A percentile compares a stretch with the other conserved stretches of the same genome.
These are phyloP conservation scores for Caenorhabditis sp. DNA, from an alignment of 2,888 invertebrate species.

Conservation along the genomic window DNA sequence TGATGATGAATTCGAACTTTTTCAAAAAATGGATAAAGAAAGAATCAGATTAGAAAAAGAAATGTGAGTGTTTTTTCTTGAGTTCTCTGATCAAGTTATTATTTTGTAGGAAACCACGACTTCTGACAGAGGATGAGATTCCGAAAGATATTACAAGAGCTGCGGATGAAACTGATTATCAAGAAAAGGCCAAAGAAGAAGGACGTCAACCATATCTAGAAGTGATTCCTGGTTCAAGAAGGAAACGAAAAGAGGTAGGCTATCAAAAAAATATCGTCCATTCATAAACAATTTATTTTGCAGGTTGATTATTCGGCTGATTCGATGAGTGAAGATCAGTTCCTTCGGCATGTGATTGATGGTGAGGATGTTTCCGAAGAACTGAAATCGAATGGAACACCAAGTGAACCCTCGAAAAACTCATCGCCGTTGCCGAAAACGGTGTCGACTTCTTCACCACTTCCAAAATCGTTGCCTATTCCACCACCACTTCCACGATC, in stretches of 20 bases:
- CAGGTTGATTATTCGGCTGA: slow-evolving; percentile 45
- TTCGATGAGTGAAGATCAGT: slow-evolving; percentile 37
- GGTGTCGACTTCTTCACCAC: background rate
- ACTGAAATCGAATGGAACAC: slow-evolving; percentile 4
- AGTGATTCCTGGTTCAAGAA: slow-evolving; percentile 22
- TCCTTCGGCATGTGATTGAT: slow-evolving; percentile 27
- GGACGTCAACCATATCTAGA: slow-evolving; percentile 18
- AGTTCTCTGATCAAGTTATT: background rate
- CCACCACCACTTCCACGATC: background rate
- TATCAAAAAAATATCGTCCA: background rate
- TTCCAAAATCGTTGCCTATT: background rate
- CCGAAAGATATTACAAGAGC: slow-evolving; percentile 82
- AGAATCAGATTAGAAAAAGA: background rate
- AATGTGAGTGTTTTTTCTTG: no score
- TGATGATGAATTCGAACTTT: slow-evolving; percentile 31
- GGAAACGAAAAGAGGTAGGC: slow-evolving; percentile 31
- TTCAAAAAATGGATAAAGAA: slow-evolving; percentile 78
- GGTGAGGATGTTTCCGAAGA: slow-evolving; percentile 36
- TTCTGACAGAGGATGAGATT: slow-evolving; percentile 90
- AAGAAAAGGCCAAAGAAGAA: slow-evolving; percentile 29
- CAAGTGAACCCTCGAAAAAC: background rate
- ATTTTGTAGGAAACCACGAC: slow-evolving; percentile 78
- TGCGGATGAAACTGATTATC: slow-evolving; percentile 33
- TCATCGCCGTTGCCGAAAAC: no score
- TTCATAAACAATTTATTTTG: background rate